Evolutionary conservation across 2,797 vertebrate genomes (phyloP), one percentile per base, ranked within the genome.

Genomic region (Macropus fuliginosus): DNA sequence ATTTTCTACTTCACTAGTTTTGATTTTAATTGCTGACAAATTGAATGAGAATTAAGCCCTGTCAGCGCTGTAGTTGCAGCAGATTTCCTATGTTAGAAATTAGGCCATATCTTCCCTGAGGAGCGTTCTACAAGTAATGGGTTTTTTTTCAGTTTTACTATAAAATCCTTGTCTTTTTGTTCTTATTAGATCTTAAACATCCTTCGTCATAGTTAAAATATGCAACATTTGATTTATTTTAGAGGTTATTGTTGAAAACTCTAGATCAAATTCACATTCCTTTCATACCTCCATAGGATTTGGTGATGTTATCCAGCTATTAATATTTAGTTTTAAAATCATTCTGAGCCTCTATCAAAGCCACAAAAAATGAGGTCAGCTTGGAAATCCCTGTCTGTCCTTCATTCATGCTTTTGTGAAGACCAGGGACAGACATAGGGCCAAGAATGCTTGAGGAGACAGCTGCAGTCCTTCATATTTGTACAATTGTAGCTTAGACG

Each of bases 41-140:
- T 0, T 34, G 34, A n/a, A 56, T 24, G 54, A 92, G 21, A 40
- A 18, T 55, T 54, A 56, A 54, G 28, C n/a, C 27, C 55, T 50
- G 74, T n/a, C 40, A n/a, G 11, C 54, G 52, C 57, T 0, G 28
- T 46, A 93, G 2, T 57, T 27, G 0, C 12, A 28, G 29, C 46
- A 66, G 29, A 12, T 54, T 56, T n/a, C 1, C 8, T 40, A 28
- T 87, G 74, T 87, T 46, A 46, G 74, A 87, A 87, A 87, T 87
- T 87, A 87, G 74, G 9, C 74, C 24, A 50, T 50, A 28, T 54
- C 8, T 89, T 34, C 28, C 34, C 21, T 28, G 0, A 0, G 56
- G 62, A 57, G 54, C 4, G 59, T 28, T 24, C 0, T 81, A 8
- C n/a, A 55, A 89, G n/a, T 54, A 62, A 46, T 50, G 29, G 54